phyloP scores from a whole-genome alignment of 2,888 invertebrate species.

The Limnephilus marmoratus region DNA sequence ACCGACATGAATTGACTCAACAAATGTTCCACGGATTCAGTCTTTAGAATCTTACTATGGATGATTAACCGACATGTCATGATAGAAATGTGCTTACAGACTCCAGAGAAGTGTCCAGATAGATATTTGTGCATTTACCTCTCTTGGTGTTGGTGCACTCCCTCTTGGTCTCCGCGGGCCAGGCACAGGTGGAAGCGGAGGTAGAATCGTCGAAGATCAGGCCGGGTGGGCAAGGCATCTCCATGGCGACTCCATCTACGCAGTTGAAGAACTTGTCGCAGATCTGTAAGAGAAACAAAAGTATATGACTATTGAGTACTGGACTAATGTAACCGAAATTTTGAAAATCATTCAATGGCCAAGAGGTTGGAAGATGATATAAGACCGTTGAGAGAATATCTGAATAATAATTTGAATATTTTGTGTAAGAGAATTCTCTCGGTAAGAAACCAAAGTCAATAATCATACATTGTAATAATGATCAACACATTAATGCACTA shows the following conservation, averaged over 20 bases:
- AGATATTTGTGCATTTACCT: conserved; percentile 67
- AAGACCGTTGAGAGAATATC: too few species aligned
- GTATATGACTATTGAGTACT: not conserved
- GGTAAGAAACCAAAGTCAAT: too few species aligned
- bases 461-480: too few species aligned
- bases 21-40: too few species aligned
- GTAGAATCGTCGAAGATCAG: conserved; percentile 85
- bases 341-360: not conserved
- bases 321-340: not conserved
- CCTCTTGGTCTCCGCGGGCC: conserved; percentile 81
- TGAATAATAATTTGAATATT: too few species aligned
- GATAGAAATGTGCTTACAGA: not conserved
- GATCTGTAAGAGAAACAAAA: conserved; percentile 70
- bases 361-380: not conserved
- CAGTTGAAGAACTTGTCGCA: conserved; percentile 90
- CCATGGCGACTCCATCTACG: conserved; percentile 83
- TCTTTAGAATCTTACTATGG: too few species aligned
- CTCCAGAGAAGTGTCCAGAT: not conserved
- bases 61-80: not conserved
- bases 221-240: conserved; percentile 84
- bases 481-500: too few species aligned
- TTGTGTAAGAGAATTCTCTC: too few species aligned
- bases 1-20: too few species aligned
- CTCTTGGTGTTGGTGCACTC: conserved; percentile 76
- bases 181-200: conserved; percentile 84